A percentile compares a stretch with the other conserved stretches of the same genome.
phyloP scores from a whole-genome alignment of 2,888 invertebrate genomes.

The Macaria liturata region DNA sequence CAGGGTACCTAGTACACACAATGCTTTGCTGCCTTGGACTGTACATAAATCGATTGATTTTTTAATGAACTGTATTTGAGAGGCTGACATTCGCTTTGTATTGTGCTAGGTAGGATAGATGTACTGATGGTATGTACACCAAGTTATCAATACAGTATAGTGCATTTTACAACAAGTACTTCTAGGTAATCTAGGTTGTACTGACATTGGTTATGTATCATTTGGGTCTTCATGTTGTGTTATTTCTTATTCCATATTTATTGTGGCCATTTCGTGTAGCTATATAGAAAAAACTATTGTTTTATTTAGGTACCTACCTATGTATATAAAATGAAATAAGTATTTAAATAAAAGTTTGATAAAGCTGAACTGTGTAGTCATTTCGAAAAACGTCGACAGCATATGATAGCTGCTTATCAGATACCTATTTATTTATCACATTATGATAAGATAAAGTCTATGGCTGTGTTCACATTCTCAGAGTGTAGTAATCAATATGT shows the following conservation, averaged over 20 bases:
- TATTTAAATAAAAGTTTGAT: conserved; percentile 8
- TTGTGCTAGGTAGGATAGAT: no score
- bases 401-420: conserved; percentile 34
- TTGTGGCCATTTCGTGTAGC: conserved; percentile 2
- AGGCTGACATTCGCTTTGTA: no score
- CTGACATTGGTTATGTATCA: no score
- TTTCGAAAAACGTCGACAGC: not conserved
- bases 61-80: no score
- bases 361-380: conserved; percentile 1
- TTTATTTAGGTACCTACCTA: not conserved
- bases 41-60: no score
- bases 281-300: not conserved
- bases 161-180: no score
- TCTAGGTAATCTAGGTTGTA: no score
- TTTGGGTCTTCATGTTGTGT: no score
- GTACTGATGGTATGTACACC: no score
- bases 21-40: no score
- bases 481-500: conserved; percentile 45
- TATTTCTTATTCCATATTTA: not conserved
- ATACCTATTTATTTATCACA: conserved; percentile 44
- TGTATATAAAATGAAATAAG: conserved; percentile 2
- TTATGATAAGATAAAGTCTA: conserved; percentile 52
- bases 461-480: conserved; percentile 43
- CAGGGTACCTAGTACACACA: no score
- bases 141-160: no score